phyloP scores from a whole-genome alignment of 2,113 vertebrate genomes.

The Ciconia boyciana region DNA sequence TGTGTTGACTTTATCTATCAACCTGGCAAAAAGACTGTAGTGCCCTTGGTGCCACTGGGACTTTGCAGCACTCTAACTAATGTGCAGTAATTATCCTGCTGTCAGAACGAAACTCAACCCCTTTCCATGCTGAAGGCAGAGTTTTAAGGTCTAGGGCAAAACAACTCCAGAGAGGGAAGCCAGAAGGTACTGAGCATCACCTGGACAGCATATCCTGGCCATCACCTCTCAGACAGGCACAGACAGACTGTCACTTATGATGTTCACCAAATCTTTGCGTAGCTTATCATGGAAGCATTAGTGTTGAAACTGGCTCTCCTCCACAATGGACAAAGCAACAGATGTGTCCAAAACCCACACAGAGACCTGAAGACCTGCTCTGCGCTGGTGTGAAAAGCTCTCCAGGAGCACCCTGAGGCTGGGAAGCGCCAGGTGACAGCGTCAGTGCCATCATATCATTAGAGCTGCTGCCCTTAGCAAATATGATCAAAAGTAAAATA shows the following conservation, averaged over 20 bases:
- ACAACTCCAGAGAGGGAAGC: neutral
- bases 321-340: neutral
- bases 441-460: rapidly evolving
- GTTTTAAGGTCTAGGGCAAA: neutral
- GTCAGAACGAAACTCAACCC: rapidly evolving
- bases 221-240: neutral
- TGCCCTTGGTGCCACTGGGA: neutral
- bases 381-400: rapidly evolving
- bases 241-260: neutral
- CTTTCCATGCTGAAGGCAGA: neutral
- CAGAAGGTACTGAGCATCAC: neutral
- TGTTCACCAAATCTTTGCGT: neutral
- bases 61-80: neutral
- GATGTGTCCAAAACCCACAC: neutral
- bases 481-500: neutral
- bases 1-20: neutral
- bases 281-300: neutral
- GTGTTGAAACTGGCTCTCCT: neutral
- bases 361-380: neutral
- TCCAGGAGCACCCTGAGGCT: neutral
- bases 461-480: neutral
- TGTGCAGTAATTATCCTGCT: neutral
- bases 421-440: neutral
- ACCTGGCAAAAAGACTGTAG: neutral
- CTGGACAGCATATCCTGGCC: neutral